These are phyloP conservation scores for Hoplodrina blanda DNA, from an alignment of 2,888 invertebrate species.

Conservation along the genomic window DNA sequence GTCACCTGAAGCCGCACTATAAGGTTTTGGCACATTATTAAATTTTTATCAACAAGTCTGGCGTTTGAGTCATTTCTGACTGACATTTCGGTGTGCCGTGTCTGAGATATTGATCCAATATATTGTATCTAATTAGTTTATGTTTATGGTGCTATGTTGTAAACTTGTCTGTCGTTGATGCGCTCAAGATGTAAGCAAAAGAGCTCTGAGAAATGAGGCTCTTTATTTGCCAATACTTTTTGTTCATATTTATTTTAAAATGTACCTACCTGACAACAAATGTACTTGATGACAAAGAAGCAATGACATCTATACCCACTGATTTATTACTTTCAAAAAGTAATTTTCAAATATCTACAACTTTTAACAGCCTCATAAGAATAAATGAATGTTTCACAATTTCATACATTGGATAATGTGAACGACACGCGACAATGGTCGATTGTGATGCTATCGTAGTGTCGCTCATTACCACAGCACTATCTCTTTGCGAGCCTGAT, in stretches of 20 bases:
- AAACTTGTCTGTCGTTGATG: constrained; percentile 1
- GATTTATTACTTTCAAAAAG: constrained; percentile 40
- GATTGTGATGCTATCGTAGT: constrained; percentile 67
- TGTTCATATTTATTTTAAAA: constrained; percentile 21
- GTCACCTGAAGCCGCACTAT: constrained; percentile 84
- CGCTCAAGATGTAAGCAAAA: constrained; percentile 1
- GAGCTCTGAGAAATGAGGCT: constrained; percentile 1
- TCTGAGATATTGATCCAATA: constrained; percentile 35
- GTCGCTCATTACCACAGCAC: constrained; percentile 67
- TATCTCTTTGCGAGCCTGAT: constrained; percentile 69
- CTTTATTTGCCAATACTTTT: constrained; percentile 19
- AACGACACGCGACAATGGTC: constrained; percentile 73
- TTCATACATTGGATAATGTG: constrained; percentile 54
- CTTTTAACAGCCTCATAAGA: constrained; percentile 23
- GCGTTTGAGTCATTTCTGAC: constrained; percentile 69
- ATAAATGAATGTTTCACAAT: constrained; percentile 32
- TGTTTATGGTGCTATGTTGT: background rate
- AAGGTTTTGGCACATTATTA: constrained; percentile 86
- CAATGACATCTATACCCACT: constrained; percentile 11
- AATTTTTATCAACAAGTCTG: constrained; percentile 77
- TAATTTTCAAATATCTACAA: constrained; percentile 28
- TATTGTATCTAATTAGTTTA: constrained; percentile 32
- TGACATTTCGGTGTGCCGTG: constrained; percentile 32
- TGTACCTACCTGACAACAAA: constrained; percentile 29
- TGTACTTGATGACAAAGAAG: constrained; percentile 19